phyloP scores from a whole-genome alignment of 2,888 invertebrate species.

The Himalopsyche anomala region DNA sequence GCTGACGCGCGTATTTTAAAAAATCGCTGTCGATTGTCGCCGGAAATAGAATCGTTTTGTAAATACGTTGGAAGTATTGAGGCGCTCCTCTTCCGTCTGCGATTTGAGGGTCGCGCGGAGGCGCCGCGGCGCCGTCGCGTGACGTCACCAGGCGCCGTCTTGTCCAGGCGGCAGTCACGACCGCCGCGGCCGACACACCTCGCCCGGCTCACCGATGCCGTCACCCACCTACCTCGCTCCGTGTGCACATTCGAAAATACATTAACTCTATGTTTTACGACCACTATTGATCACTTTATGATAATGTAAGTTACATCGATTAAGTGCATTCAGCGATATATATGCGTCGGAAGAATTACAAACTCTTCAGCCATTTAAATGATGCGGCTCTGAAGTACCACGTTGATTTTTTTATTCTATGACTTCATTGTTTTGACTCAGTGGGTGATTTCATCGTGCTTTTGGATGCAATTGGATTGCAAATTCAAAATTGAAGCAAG shows the following conservation, averaged over 20 bases:
- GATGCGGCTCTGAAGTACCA: too few relatives aligned
- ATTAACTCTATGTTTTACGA: slow-evolving; percentile 3
- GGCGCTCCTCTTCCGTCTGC: slow-evolving; percentile 34
- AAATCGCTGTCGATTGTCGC: not conserved
- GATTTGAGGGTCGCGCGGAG: slow-evolving; percentile 55
- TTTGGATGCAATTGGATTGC: too few relatives aligned
- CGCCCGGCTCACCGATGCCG: slow-evolving; percentile 13
- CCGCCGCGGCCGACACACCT: slow-evolving; percentile 67
- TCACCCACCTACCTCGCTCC: not conserved
- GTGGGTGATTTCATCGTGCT: too few relatives aligned
- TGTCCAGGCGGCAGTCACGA: slow-evolving; percentile 67
- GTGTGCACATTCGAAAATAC: slow-evolving; percentile 12
- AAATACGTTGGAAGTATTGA: slow-evolving; percentile 11
- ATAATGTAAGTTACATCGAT: slow-evolving; percentile 1
- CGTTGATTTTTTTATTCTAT: too few relatives aligned
- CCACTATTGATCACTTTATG: slow-evolving; percentile 20
- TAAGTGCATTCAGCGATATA: not conserved
- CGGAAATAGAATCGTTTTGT: not conserved
- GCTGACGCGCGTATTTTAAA: not conserved
- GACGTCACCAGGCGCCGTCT: slow-evolving; percentile 65
- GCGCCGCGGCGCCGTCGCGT: slow-evolving; percentile 67
- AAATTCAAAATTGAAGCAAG: too few relatives aligned
- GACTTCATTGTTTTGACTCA: too few relatives aligned
- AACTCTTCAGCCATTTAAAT: not conserved
- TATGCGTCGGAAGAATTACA: not conserved